Base-by-base conservation (phyloP, 2,797 vertebrate species). In the Notolabrus celidotus region DNA sequence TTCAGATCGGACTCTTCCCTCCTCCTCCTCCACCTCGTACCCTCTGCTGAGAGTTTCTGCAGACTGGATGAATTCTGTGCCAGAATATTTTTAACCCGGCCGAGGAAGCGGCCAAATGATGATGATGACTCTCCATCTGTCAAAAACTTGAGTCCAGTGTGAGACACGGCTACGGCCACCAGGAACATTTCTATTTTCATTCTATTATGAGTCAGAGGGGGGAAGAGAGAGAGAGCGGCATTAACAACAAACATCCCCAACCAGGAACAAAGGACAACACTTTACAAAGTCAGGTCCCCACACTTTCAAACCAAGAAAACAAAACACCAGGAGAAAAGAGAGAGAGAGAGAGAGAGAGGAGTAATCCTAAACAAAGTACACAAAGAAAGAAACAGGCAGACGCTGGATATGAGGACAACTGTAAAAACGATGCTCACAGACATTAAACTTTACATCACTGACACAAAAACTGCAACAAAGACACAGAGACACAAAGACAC, bases 71-170 rank as follows among this genome's bases (percentile, higher is more conserved):
- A 36, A 55, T 17, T 59, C 46, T 41, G 46, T 58, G 74, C 66
- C 68, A 76, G 64, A 78, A 19, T 2, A 14, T 67, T 70, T 66
- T 66, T 53, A 50, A 45, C 33, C 17, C 29, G 1, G 17, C 43
- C 3, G 1, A 12, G 38, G 39, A 12, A 1, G 16, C 22, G 20
- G 64, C 41, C 67, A 77, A 66, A 71, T 12, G 29, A 29, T 23
- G 22, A 51, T 71, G 62, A 33, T 50, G 53, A 45, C 57, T 16
- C 25, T 53, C 38, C 15, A 58, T 47, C 58, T 11, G 38, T 58
- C 49, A 73, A 56, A 31, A 36, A 15, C n/a, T 17, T 2, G 14
- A n/a, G 19, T 34, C 54, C 55, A 31, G 8, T 19, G 16, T 17
- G 33, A 38, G 33, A 43, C 50, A 8, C 14, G 36, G 29, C 41